phyloP scores from a whole-genome alignment of 2,888 invertebrate species.

The Mythimna ferrago region DNA sequence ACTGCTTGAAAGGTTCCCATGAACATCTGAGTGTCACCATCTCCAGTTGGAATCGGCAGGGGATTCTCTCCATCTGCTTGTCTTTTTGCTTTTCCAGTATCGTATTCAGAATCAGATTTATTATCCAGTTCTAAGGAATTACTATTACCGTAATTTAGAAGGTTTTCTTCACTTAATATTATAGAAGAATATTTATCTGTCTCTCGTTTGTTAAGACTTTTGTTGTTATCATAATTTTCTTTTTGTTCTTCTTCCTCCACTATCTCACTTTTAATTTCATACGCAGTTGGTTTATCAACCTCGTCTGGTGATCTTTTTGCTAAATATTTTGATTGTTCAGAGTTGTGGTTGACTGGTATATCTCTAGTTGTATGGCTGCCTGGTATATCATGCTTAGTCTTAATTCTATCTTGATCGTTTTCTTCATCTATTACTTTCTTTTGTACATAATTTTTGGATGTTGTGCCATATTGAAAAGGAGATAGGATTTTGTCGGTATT shows the following conservation, averaged over 20 bases:
- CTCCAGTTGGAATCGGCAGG: slow-evolving; percentile 44
- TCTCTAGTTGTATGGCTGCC: slow-evolving; percentile 1
- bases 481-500: neutral
- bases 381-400: slow-evolving; percentile 1
- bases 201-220: slow-evolving; percentile 6
- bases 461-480: neutral
- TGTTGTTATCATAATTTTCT: neutral
- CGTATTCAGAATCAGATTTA: neutral
- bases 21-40: slow-evolving; percentile 69
- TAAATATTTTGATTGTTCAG: slow-evolving; percentile 25
- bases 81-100: slow-evolving; percentile 53
- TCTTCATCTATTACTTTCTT: neutral
- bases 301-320: slow-evolving; percentile 20
- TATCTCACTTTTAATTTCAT: slow-evolving; percentile 5
- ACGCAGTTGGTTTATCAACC: neutral
- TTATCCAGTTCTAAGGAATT: slow-evolving; percentile 25
- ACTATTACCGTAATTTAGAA: slow-evolving; percentile 31
- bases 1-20: slow-evolving; percentile 76
- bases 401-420: neutral
- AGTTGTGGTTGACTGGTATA: neutral
- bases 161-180: slow-evolving; percentile 28
- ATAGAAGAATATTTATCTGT: slow-evolving; percentile 5
- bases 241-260: neutral
- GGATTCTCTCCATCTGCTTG: slow-evolving; percentile 46
- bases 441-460: neutral